Conservation (phyloP, 2,797 vertebrate genomes). For the Acrossocheilus fasciatus region DNA sequence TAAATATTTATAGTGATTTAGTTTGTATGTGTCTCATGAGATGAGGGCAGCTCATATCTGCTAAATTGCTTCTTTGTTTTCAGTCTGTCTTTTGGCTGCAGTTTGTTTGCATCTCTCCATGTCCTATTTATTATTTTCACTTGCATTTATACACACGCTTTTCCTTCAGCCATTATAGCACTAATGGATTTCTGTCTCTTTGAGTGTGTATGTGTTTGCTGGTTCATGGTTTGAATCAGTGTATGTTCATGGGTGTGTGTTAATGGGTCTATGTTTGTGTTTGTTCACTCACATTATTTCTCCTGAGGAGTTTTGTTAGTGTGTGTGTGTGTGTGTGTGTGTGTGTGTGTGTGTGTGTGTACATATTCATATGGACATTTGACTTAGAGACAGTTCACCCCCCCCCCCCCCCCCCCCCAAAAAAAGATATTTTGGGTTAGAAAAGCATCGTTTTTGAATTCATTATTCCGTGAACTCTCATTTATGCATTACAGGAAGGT, state of each 20-base stretch:
- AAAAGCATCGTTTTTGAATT: neutral
- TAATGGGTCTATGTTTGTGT: constrained; percentile 23
- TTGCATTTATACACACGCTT: constrained; percentile 58
- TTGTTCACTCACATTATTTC: neutral
- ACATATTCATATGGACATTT: neutral
- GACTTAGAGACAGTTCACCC: neutral
- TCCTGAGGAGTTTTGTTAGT: neutral
- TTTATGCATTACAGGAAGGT: neutral
- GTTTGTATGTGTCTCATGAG: constrained; percentile 68
- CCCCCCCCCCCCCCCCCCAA: neutral
- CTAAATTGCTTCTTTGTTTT: constrained; percentile 71
- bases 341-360: neutral
- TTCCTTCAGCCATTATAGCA: constrained; percentile 70
- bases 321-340: constrained; percentile 16
- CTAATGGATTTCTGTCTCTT: constrained; percentile 72
- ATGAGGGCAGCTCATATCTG: constrained; percentile 70
- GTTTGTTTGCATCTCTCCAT: constrained; percentile 71
- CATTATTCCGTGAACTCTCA: neutral
- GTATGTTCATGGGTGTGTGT: constrained; percentile 36
- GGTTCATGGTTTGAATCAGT: constrained; percentile 13
- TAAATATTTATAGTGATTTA: constrained; percentile 85
- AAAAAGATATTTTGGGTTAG: neutral
- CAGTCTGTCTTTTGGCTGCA: constrained; percentile 56
- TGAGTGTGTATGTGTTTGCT: constrained; percentile 38
- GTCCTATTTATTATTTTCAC: constrained; percentile 73